These are phyloP conservation scores for Spatulosminthurus flaviceps DNA, from an alignment of 2,888 invertebrate genomes.

Conservation along the genomic window DNA sequence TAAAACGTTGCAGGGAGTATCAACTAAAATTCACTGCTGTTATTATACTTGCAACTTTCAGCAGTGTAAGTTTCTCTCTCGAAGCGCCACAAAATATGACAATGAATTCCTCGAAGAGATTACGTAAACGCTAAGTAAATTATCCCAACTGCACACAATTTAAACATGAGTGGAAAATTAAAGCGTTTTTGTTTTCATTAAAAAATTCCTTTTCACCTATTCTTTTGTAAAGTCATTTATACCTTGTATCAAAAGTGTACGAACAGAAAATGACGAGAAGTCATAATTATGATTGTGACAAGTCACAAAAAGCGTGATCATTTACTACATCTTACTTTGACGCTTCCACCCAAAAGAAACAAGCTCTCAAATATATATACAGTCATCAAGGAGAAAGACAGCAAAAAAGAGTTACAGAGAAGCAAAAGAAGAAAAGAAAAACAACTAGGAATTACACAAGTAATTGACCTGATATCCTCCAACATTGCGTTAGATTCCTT, in stretches of 20 bases:
- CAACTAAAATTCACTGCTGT: not conserved
- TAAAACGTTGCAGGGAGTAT: slow-evolving; percentile 14
- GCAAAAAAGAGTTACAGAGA: not conserved
- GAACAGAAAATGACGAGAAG: not conserved
- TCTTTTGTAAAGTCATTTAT: not conserved
- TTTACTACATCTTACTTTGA: not conserved
- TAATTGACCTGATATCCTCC: slow-evolving; percentile 29
- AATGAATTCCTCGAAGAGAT: not conserved
- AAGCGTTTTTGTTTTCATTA: no score
- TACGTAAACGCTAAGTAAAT: no score
- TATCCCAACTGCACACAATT: no score
- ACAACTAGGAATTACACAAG: slow-evolving; percentile 5
- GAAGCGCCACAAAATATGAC: not conserved
- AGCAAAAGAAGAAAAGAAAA: not conserved
- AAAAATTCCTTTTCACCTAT: no score
- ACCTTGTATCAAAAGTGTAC: slow-evolving; percentile 2
- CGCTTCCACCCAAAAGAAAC: not conserved
- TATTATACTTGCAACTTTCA: not conserved
- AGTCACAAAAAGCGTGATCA: slow-evolving; percentile 33
- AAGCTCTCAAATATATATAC: not conserved
- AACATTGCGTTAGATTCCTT: not conserved
- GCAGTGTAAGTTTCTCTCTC: not conserved
- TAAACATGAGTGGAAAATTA: no score
- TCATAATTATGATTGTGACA: slow-evolving; percentile 26
- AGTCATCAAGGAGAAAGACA: not conserved